Conservation (phyloP, 1,140 invertebrate genomes). For the Choristoneura fumiferana region DNA sequence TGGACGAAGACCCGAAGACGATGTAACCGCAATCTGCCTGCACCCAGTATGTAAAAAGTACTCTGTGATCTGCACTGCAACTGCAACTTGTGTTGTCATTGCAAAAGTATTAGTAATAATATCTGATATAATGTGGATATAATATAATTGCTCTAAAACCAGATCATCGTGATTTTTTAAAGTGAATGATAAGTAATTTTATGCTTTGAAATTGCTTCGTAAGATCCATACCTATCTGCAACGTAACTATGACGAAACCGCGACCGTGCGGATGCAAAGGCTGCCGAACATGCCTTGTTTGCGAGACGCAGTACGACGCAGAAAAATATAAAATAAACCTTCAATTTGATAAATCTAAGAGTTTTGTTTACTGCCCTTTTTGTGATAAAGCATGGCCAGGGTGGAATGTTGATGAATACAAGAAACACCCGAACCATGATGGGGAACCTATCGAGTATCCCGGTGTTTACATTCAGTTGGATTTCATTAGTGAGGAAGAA, state of each 20-base stretch:
- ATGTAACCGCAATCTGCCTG: too few relatives aligned
- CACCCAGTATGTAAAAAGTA: too few relatives aligned
- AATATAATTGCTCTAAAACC: too few relatives aligned
- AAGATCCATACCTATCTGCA: too few relatives aligned
- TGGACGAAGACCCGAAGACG: too few relatives aligned
- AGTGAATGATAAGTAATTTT: too few relatives aligned
- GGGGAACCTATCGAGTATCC: constrained; percentile 81
- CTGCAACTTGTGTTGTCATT: too few relatives aligned
- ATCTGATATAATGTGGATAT: too few relatives aligned
- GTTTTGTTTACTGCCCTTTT: constrained; percentile 86
- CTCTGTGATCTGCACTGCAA: too few relatives aligned
- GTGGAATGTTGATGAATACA: constrained; percentile 81
- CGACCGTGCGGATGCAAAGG: constrained; percentile 95
- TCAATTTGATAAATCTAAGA: constrained; percentile 74
- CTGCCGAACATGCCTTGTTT: constrained; percentile 91
- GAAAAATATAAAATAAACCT: constrained; percentile 59
- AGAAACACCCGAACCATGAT: constrained; percentile 83
- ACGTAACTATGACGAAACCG: constrained; percentile 81
- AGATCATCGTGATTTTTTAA: too few relatives aligned
- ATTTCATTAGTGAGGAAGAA: constrained; percentile 89
- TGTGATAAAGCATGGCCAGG: constrained; percentile 88
- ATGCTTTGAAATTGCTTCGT: too few relatives aligned
- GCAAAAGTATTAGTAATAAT: too few relatives aligned
- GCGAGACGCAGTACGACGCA: constrained; percentile 86
- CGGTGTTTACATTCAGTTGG: constrained; percentile 84